Percentiles rank a stretch among this genome's conserved stretches.
Evolutionary conservation across 1,140 invertebrate species (phyloP).

Genomic region (Triops longicaudatus): DNA sequence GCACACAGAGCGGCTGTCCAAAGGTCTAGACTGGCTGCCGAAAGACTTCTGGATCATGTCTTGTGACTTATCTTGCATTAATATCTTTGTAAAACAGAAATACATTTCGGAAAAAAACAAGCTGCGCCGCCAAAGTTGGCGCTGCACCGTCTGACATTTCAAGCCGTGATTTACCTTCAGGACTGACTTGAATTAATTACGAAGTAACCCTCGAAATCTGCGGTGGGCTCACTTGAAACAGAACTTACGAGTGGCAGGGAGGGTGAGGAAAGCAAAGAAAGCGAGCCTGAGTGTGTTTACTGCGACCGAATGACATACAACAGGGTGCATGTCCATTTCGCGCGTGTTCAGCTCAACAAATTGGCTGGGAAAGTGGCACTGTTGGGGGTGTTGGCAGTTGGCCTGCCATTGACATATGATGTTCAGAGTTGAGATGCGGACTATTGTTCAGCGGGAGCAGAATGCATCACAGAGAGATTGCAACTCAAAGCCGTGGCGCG

Average conservation of each 20-base stretch:
- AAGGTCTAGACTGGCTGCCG: background rate
- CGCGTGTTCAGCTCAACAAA: background rate
- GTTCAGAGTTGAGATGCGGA: background rate
- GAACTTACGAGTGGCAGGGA: too few species aligned
- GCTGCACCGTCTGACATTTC: background rate
- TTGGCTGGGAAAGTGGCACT: constrained; percentile 3
- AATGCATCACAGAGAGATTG: background rate
- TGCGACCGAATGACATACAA: background rate
- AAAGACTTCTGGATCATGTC: constrained; percentile 11
- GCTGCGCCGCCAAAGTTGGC: background rate
- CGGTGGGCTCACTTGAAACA: too few species aligned
- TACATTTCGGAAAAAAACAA: background rate
- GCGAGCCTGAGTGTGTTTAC: background rate
- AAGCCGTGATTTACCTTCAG: background rate
- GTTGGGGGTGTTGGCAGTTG: constrained; percentile 13
- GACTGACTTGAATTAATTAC: background rate
- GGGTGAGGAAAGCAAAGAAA: background rate
- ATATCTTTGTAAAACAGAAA: constrained; percentile 16
- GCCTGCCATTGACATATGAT: constrained; percentile 11
- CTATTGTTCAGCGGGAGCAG: background rate
- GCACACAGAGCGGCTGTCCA: background rate
- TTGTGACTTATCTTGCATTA: background rate
- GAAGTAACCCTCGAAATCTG: background rate
- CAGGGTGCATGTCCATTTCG: background rate
- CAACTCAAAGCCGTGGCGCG: constrained; percentile 4